A percentile compares a stretch with the other conserved stretches of the same genome.
phyloP scores from a whole-genome alignment of 2,888 invertebrate species.

The Plebejus argus region DNA sequence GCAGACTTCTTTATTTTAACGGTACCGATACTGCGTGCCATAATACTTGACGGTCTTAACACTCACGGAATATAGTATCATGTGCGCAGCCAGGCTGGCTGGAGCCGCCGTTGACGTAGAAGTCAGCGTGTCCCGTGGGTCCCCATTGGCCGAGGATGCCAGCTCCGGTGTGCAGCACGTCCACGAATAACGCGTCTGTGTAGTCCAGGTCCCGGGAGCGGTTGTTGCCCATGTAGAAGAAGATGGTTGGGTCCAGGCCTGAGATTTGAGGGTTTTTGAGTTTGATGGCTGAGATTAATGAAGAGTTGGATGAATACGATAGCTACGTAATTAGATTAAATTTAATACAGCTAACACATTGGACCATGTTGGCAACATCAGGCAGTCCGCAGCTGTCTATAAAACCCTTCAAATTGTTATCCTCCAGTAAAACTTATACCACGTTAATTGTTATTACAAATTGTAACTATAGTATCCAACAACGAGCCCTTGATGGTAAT shows the following conservation, averaged over 20 bases:
- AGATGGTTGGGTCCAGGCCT: slow-evolving; percentile 92
- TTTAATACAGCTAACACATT: too few relatives aligned
- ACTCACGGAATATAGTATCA: slow-evolving; percentile 90
- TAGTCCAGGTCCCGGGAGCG: slow-evolving; percentile 89
- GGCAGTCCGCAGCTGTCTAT: too few relatives aligned
- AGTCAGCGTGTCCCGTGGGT: slow-evolving; percentile 93
- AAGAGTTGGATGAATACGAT: neutral
- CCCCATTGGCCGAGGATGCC: slow-evolving; percentile 95
- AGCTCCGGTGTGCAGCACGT: slow-evolving; percentile 91
- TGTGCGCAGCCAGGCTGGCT: slow-evolving; percentile 93
- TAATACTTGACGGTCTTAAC: neutral
- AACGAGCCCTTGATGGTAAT: too few relatives aligned
- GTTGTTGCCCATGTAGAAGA: slow-evolving; percentile 92
- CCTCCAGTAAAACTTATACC: too few relatives aligned
- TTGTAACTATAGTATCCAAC: too few relatives aligned
- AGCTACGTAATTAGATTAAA: too few relatives aligned
- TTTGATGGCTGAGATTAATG: neutral
- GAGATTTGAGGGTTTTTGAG: slow-evolving; percentile 34
- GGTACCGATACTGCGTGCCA: too few relatives aligned
- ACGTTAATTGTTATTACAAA: too few relatives aligned
- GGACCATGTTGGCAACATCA: too few relatives aligned
- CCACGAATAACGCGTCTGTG: slow-evolving; percentile 91
- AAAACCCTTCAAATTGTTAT: too few relatives aligned
- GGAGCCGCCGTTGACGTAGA: slow-evolving; percentile 93
- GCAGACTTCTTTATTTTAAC: too few relatives aligned